These are phyloP conservation scores for Ifrita kowaldi DNA, from an alignment of 2,113 vertebrate species.

Conservation along the genomic window DNA sequence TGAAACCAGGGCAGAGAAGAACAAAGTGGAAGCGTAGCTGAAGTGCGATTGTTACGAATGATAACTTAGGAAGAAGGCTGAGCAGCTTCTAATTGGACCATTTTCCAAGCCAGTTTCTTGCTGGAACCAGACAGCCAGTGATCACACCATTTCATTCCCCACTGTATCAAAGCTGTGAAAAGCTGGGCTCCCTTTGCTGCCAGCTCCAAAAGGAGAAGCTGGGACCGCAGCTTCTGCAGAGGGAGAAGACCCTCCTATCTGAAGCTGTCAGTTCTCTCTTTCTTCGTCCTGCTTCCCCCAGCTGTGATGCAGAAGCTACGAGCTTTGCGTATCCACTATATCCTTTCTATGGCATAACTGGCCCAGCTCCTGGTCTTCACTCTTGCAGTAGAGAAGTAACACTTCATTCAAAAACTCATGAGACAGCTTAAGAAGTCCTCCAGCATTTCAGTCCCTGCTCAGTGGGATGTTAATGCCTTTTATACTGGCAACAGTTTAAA, in stretches of 20 bases:
- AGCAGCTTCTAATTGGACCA: background rate
- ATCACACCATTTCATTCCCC: background rate
- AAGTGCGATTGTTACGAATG: background rate
- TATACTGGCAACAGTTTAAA: background rate
- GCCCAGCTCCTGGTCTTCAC: background rate
- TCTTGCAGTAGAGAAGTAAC: background rate
- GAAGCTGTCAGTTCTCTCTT: background rate
- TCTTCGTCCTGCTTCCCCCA: rapidly evolving
- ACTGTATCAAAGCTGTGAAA: background rate
- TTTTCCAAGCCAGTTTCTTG: background rate
- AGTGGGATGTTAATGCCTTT: background rate
- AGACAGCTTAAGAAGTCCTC: background rate
- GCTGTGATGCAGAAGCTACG: rapidly evolving
- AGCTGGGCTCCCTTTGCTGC: background rate
- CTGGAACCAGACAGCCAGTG: background rate
- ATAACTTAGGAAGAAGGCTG: background rate
- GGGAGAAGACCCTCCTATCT: background rate
- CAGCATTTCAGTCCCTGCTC: background rate
- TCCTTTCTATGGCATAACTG: background rate
- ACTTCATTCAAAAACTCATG: background rate
- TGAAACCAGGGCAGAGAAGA: background rate
- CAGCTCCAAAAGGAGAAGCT: background rate
- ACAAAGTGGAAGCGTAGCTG: background rate
- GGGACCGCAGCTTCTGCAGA: background rate
- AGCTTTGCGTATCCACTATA: background rate